A percentile compares a stretch with the other conserved stretches of the same genome.
Conservation (phyloP, 2,113 vertebrate genomes). For the Edolisoma coerulescens region DNA sequence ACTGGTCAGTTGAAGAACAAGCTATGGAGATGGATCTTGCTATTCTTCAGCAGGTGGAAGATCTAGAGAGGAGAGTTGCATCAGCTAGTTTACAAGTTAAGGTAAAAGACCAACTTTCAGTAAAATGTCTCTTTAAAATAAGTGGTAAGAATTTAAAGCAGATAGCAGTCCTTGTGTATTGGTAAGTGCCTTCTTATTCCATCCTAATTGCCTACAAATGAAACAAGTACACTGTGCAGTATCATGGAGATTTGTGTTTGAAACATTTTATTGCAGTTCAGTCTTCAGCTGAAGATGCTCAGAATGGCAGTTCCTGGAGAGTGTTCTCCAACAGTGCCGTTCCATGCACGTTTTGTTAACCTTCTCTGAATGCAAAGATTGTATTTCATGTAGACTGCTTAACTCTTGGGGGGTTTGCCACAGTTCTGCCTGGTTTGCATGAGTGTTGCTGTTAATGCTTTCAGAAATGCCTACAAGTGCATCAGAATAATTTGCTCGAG, state of each 20-base stretch:
- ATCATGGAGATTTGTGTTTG: background rate
- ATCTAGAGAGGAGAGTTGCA: conserved; percentile 89
- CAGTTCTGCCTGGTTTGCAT: background rate
- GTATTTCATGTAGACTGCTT: background rate
- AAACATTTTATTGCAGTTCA: background rate
- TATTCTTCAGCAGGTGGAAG: conserved; percentile 90
- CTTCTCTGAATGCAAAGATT: background rate
- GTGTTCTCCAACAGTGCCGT: background rate
- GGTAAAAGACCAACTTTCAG: conserved; percentile 76
- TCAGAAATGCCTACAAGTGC: background rate
- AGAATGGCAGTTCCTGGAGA: background rate
- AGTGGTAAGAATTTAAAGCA: conserved; percentile 9
- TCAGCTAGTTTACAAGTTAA: conserved; percentile 91
- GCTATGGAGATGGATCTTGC: conserved; percentile 89
- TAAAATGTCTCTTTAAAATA: conserved; percentile 49
- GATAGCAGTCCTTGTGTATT: background rate
- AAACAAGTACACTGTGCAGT: background rate
- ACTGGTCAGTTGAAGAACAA: conserved; percentile 93
- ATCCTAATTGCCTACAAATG: background rate
- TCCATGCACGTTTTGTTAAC: background rate
- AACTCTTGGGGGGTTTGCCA: background rate
- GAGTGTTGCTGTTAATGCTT: background rate
- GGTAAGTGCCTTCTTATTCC: conserved; percentile 34
- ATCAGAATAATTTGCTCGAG: background rate
- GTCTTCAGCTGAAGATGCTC: background rate